Conservation (phyloP, 2,797 vertebrate genomes). For the Notolepis coatsorum region DNA sequence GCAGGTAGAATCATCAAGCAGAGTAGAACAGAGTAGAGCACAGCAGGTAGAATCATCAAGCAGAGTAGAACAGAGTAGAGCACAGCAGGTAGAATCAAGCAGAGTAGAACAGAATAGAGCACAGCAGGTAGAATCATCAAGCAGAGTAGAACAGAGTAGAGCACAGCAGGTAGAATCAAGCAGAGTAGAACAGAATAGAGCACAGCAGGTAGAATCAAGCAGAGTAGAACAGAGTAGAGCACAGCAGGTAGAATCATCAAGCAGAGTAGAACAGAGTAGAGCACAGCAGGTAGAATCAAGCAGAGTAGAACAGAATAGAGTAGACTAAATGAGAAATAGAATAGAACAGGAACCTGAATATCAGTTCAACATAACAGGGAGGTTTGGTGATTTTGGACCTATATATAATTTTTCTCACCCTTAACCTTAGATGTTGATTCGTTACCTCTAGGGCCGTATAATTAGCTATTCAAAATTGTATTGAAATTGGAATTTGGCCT, state of each 20-base stretch:
- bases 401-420: too few species aligned
- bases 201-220: too few species aligned
- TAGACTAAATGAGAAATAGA: neutral
- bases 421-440: too few species aligned
- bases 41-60: neutral
- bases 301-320: slow-evolving; percentile 1
- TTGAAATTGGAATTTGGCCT: too few species aligned
- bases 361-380: too few species aligned
- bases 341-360: slow-evolving; percentile 46
- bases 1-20: too few species aligned
- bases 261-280: neutral
- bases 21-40: slow-evolving; percentile 4
- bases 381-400: too few species aligned
- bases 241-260: too few species aligned
- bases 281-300: too few species aligned
- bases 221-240: neutral
- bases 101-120: slow-evolving; percentile 1
- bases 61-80: slow-evolving; percentile 43
- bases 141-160: slow-evolving; percentile 37
- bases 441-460: too few species aligned
- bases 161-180: neutral
- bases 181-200: neutral
- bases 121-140: neutral
- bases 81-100: too few species aligned
- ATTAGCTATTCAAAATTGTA: too few species aligned